Percentiles rank a stretch among this genome's conserved stretches.
phyloP scores from a whole-genome alignment of 2,113 vertebrate genomes.

The Ictalurus furcatus region DNA sequence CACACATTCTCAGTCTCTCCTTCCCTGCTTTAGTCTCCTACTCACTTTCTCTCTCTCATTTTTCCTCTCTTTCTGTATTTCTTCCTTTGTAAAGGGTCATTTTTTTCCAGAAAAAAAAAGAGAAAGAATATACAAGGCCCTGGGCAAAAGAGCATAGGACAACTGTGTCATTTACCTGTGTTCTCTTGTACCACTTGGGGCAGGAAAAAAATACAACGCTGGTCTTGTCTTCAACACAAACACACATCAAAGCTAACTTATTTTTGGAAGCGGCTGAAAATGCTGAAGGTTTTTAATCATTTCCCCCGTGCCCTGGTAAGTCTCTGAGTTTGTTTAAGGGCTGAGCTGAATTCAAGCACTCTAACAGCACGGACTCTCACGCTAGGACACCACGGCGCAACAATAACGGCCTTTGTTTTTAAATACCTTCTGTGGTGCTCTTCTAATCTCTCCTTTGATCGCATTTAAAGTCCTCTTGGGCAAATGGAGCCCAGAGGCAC shows the following conservation, averaged over 20 bases:
- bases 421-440: slow-evolving; percentile 22
- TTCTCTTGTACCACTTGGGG: slow-evolving; percentile 54
- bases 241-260: slow-evolving; percentile 73
- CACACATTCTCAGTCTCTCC: slow-evolving; percentile 16
- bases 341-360: slow-evolving; percentile 26
- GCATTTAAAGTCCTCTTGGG: slow-evolving; percentile 36
- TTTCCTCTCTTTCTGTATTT: not conserved
- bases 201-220: slow-evolving; percentile 23
- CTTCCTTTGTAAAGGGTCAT: slow-evolving; percentile 65
- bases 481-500: slow-evolving; percentile 13
- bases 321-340: slow-evolving; percentile 25
- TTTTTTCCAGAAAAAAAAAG: slow-evolving; percentile 51
- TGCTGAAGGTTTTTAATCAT: slow-evolving; percentile 66
- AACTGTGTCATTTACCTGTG: slow-evolving; percentile 76
- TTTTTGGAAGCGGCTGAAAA: slow-evolving; percentile 69
- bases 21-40: not conserved
- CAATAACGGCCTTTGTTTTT: slow-evolving; percentile 35
- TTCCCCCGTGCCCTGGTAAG: slow-evolving; percentile 67
- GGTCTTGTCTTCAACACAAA: slow-evolving; percentile 70
- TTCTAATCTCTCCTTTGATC: slow-evolving; percentile 46
- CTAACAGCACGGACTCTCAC: slow-evolving; percentile 16
- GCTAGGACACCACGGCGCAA: slow-evolving; percentile 18
- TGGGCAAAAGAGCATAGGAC: slow-evolving; percentile 77
- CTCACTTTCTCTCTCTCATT: slow-evolving; percentile 3
- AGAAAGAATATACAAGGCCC: slow-evolving; percentile 66